Evolutionary conservation across 2,113 vertebrate species (phyloP), one percentile per base, ranked within the genome.

Genomic region (Peucedramus taeniatus): DNA sequence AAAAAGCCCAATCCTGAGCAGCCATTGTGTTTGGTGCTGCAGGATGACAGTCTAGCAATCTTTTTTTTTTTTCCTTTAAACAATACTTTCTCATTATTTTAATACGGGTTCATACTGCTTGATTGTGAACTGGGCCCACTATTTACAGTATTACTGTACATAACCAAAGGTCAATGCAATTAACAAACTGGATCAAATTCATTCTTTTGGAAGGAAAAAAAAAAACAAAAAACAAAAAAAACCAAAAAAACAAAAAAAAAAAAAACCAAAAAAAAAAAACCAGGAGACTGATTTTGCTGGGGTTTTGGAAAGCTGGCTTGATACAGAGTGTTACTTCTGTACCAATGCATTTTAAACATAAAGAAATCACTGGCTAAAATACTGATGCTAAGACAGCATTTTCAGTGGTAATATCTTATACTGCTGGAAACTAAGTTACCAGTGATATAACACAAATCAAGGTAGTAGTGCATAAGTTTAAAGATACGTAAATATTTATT

Each of bases 401-500:
- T 37, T 79, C 49, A 71, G 35, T 54, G 5, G 35, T 77, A 64
- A 35, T 35, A 66, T 49, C 42, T 78, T 78, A 39, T 19, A 81
- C 35, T 80, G 80, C 51, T 94, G 74, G 60, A 94, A 95, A 91
- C 39, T 60, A 76, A 88, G 54, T 75, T 93, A 82, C 60, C 59
- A 93, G 44, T 87, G 50, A 60, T 50, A 10, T 13, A 90, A 80
- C 65, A 89, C 84, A 81, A 90, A 85, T 94, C 59, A 89, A 89
- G 54, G 56, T 37, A 87, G n/a, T 51, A 92, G 24, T 45, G 24
- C 33, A 71, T 93, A 84, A 39, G 5, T 84, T 93, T 90, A 69
- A 89, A 87, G 54, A 21, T 68, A 53, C 80, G 47, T 87, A 94
- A 90, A 91, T 96, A 87, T 93, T 93, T 78, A 53, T 93, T 93